Conservation (phyloP, 2,888 invertebrate genomes). For the Leptinotarsa haldemani region DNA sequence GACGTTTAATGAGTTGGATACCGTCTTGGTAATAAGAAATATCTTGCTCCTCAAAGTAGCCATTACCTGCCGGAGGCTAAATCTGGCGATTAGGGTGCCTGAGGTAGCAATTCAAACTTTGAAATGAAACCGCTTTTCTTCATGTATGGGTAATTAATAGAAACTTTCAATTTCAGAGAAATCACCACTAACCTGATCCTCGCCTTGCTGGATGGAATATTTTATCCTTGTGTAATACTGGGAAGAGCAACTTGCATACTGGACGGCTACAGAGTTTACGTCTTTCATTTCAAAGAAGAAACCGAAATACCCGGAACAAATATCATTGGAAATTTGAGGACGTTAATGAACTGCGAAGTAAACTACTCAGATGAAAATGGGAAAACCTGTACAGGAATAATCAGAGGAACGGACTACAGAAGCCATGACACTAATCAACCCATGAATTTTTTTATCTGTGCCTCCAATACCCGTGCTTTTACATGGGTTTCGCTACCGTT, state of each 20-base stretch:
- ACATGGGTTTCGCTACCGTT: constrained; percentile 42
- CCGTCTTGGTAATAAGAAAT: too few species aligned
- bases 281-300: constrained; percentile 41
- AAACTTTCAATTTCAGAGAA: constrained; percentile 30
- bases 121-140: too few species aligned
- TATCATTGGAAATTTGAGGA: constrained; percentile 38
- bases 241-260: constrained; percentile 29
- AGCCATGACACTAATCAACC: constrained; percentile 23
- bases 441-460: constrained; percentile 38
- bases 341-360: constrained; percentile 39
- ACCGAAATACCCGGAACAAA: constrained; percentile 37
- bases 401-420: constrained; percentile 28
- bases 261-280: constrained; percentile 41
- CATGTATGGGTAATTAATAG: too few species aligned
- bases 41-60: too few species aligned
- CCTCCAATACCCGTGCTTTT: neutral
- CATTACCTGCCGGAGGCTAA: too few species aligned
- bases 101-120: too few species aligned
- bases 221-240: constrained; percentile 39
- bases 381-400: constrained; percentile 31
- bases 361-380: constrained; percentile 30
- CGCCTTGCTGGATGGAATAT: constrained; percentile 35
- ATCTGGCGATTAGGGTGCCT: too few species aligned
- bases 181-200: constrained; percentile 40
- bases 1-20: too few species aligned